A percentile compares a stretch with the other conserved stretches of the same genome.
phyloP scores from a whole-genome alignment of 2,888 invertebrate species.

The Clepsis dumicolana region DNA sequence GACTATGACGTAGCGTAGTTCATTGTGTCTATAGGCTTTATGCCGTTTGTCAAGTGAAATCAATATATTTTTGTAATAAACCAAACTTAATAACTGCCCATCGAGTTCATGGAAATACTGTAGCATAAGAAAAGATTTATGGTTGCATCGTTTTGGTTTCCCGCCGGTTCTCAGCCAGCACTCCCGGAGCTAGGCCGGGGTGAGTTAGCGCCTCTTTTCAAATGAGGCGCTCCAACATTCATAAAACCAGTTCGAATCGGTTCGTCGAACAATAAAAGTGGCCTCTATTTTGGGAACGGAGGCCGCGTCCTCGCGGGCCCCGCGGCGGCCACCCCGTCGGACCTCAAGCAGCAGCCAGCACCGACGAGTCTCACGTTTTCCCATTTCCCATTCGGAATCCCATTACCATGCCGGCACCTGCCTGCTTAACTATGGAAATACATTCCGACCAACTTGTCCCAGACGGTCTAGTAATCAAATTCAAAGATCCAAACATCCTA shows the following conservation, averaged over 20 bases:
- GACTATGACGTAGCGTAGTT: no score
- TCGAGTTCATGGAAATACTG: neutral
- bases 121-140: neutral
- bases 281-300: conserved; percentile 78
- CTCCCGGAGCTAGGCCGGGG: conserved; percentile 57
- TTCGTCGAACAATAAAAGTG: conserved; percentile 76
- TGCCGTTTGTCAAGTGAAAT: no score
- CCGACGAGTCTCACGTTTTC: conserved; percentile 20
- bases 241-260: conserved; percentile 77
- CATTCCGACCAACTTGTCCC: conserved; percentile 37
- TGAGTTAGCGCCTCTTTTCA: conserved; percentile 60
- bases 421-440: conserved; percentile 47
- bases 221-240: conserved; percentile 65
- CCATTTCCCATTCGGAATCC: conserved; percentile 44
- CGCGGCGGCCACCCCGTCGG: conserved; percentile 45
- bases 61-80: no score
- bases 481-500: conserved; percentile 17
- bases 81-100: no score
- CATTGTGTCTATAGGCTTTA: no score
- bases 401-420: conserved; percentile 45
- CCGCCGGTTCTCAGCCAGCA: conserved; percentile 31
- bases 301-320: conserved; percentile 72
- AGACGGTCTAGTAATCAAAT: conserved; percentile 37
- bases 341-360: conserved; percentile 35
- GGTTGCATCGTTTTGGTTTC: neutral